Evolutionary conservation across 2,113 vertebrate genomes (phyloP), one percentile per base, ranked within the genome.

Genomic region (Boulengeromyrus knoepffleri): DNA sequence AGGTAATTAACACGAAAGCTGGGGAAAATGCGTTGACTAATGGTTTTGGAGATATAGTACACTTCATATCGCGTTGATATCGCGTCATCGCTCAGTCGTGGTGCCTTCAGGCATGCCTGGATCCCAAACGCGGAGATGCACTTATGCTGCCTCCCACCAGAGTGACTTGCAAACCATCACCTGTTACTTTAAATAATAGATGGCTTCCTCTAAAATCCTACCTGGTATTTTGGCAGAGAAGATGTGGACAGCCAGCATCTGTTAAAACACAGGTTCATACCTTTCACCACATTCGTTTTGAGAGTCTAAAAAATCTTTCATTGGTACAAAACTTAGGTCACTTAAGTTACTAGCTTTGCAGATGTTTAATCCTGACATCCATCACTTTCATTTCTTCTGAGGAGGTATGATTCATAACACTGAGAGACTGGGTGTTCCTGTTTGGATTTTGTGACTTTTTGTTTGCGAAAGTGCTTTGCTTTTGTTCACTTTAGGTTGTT

Each of bases 121-220:
- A 93, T 93, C 92, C 93, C 91, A 91, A 90, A 89, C 92, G 90
- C 92, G 2, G 89, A 92, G 92, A 92, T 90, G 92, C 95, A 93
- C 92, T 92, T 84, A 92, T 85, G 91, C 92, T 90, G 93, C 91
- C 93, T 93, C 90, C 89, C 89, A 89, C 92, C 91, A 91, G 93
- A 5, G 91, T 92, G 90, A 93, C 93, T 92, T 90, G 91, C 89
- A 94, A 95, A 94, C 93, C 95, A 93, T 95, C 95, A 94, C 96
- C 95, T 94, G 93, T 95, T 93, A 92, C 91, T 91, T 94, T 95
- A 94, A 96, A 95, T 96, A 96, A 95, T 95, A 93, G 93, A 96
- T 96, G 17, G 90, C 94, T 93, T 93, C 92, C 91, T 89, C 92
- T 93, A 92, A 95, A 93, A 94, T 93, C 92, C 91, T 88, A 92